A percentile compares a stretch with the other conserved stretches of the same genome.
These are phyloP conservation scores for Brotogeris chrysoptera DNA, from an alignment of 2,797 vertebrate species.

Conservation along the genomic window DNA sequence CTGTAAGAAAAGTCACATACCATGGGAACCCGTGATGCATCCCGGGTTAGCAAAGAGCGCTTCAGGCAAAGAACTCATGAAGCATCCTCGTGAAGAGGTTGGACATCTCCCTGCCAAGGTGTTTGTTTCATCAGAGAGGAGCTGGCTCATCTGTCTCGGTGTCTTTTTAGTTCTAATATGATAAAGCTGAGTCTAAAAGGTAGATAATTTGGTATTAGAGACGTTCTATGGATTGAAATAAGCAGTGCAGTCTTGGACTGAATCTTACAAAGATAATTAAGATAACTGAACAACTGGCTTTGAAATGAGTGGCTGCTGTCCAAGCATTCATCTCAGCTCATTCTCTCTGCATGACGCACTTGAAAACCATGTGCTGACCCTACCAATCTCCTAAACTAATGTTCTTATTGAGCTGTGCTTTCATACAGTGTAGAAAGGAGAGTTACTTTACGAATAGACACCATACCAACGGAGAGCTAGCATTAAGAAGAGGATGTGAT, in stretches of 20 bases:
- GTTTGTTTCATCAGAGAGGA: background rate
- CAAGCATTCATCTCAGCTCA: background rate
- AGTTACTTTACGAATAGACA: background rate
- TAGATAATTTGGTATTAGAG: background rate
- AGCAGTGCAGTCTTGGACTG: background rate
- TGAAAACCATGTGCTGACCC: background rate
- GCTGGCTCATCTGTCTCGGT: fast-evolving
- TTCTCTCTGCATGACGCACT: background rate
- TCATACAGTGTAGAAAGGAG: background rate
- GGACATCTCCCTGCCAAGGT: background rate
- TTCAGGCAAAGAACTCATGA: background rate
- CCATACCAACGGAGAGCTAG: background rate
- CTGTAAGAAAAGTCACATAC: background rate
- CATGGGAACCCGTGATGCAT: background rate
- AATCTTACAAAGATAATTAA: background rate
- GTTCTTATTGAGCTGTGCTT: background rate
- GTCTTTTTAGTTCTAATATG: background rate
- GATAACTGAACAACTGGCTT: background rate
- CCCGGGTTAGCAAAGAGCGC: background rate
- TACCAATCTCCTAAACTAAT: background rate
- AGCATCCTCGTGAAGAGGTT: fast-evolving
- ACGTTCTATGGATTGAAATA: background rate
- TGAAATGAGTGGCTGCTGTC: background rate
- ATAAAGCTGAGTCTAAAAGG: background rate
- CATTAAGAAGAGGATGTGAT: background rate